Evolutionary conservation across 2,888 invertebrate genomes (phyloP).

Genomic region (Cetonia aurata): DNA sequence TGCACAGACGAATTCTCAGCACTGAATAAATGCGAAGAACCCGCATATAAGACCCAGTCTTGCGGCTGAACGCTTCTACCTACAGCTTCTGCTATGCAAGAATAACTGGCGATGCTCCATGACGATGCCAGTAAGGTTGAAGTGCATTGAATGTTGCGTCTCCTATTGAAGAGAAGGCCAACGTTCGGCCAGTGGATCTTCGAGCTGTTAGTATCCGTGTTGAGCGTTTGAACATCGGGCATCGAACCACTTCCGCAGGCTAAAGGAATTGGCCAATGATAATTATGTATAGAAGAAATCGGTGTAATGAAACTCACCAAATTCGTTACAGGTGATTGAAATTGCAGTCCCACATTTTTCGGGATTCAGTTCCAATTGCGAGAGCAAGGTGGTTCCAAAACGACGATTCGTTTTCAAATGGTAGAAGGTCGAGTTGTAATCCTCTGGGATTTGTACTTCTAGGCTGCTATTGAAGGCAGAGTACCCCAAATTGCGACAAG

Average conservation of each 20-base stretch:
- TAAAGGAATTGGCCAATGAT: constrained; percentile 51
- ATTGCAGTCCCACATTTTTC: constrained; percentile 67
- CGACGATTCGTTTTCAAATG: constrained; percentile 55
- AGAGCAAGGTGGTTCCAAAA: constrained; percentile 60
- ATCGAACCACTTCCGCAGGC: constrained; percentile 65
- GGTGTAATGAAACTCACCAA: constrained; percentile 62
- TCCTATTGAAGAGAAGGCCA: constrained; percentile 68
- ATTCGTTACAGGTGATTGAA: constrained; percentile 71
- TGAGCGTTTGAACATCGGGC: constrained; percentile 63
- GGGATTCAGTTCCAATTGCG: constrained; percentile 66
- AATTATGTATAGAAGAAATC: not conserved
- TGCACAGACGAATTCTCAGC: constrained; percentile 62
- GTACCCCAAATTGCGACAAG: constrained; percentile 71
- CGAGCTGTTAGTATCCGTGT: constrained; percentile 60
- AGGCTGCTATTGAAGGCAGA: constrained; percentile 63
- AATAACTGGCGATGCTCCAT: constrained; percentile 69
- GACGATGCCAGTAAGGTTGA: constrained; percentile 67
- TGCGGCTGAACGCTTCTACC: constrained; percentile 38
- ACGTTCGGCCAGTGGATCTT: constrained; percentile 72
- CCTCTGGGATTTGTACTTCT: constrained; percentile 55
- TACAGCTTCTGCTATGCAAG: constrained; percentile 61
- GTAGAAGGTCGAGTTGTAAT: constrained; percentile 57
- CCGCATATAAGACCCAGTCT: constrained; percentile 63
- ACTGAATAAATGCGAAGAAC: constrained; percentile 60
- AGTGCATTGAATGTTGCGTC: constrained; percentile 66